Evolutionary conservation across 30 jellyfish, hydroid and myxozoan species (phyloP), one percentile per base, ranked within the genome.

Genomic region (Pseudorhiza aurosa): DNA sequence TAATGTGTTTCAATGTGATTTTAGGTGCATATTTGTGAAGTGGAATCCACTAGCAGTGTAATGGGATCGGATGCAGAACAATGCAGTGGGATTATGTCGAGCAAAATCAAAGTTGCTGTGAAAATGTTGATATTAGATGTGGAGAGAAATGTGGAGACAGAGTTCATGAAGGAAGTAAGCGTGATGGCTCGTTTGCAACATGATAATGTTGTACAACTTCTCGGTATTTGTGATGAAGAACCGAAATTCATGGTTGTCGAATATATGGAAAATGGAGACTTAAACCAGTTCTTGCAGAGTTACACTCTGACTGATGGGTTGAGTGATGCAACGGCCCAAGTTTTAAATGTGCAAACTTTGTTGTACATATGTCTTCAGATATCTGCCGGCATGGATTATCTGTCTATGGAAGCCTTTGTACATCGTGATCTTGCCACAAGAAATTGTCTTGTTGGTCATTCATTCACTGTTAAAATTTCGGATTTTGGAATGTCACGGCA

Each of bases 351-450:
- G 27, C 96, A 85, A 32, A 85, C 88, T 12, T 71, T 91, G 57
- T 27, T 91, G 60, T 82, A 91, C 46, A 85, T 91, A 49, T 91
- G 95, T 53, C 42, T 75, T 59, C 98, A 91, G 58, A 71, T 91
- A 11, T 85, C 96, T 28, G 90, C 88, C 10, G 98, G 98, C 26
- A 85, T 91, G 95, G 72, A 85, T 1, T 91, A 91, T 36, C 47
- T 91, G 47, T 53, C 94, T 1, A 70, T 95, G 0, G 96, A 91
- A 64, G 96, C 92, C 8, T 91, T 91, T 55, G 70, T 91, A 17
- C 98, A 91, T 91, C 96, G 98, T 21, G 98, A 91, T 51, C 83
- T 91, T 8, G 98, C 98, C 6, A 75, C 97, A 12, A 89, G 97
- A 59, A 89, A 89, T 36, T 89, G 97, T 64, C 96, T 89, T 6